Evolutionary conservation across 2,797 vertebrate genomes (phyloP).

Genomic region (Clarias pachynema): DNA sequence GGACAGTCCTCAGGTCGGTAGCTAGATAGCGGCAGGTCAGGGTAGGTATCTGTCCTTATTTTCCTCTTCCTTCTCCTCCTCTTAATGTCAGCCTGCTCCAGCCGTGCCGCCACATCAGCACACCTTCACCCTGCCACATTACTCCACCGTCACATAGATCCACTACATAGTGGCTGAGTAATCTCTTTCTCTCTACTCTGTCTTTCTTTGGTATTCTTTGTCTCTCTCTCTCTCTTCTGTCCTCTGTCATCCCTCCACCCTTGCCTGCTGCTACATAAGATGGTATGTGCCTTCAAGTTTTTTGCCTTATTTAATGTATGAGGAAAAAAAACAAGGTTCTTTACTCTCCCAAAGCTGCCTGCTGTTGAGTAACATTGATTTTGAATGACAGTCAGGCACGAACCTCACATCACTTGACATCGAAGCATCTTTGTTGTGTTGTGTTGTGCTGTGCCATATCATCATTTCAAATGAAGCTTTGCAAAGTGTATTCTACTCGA

Average conservation of each 20-base stretch:
- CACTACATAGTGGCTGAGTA: conserved; percentile 46
- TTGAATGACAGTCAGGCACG: conserved; percentile 32
- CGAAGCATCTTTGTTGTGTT: conserved; percentile 31
- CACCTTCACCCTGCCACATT: conserved; percentile 46
- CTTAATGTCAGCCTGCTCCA: conserved; percentile 61
- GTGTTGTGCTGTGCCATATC: not conserved
- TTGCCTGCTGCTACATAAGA: conserved; percentile 59
- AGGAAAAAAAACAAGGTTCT: conserved; percentile 30
- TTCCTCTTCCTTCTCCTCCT: conserved; percentile 63
- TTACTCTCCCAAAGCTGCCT: conserved; percentile 44
- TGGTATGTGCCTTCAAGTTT: conserved; percentile 52
- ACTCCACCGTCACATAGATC: conserved; percentile 49
- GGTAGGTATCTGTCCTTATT: conserved; percentile 90
- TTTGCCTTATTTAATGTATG: conserved; percentile 23
- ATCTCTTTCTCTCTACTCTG: conserved; percentile 26
- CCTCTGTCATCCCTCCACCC: conserved; percentile 47
- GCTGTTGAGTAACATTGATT: conserved; percentile 30
- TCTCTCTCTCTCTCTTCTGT: not conserved
- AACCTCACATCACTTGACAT: conserved; percentile 44
- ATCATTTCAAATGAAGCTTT: conserved; percentile 31
- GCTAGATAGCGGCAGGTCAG: conserved; percentile 97
- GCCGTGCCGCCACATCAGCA: conserved; percentile 48
- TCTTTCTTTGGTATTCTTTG: not conserved
- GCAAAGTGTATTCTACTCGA: not conserved
- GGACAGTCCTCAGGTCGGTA: conserved; percentile 97